phyloP scores from a whole-genome alignment of 92 coral and sea anemone species.

The Epizoanthus ramosus region DNA sequence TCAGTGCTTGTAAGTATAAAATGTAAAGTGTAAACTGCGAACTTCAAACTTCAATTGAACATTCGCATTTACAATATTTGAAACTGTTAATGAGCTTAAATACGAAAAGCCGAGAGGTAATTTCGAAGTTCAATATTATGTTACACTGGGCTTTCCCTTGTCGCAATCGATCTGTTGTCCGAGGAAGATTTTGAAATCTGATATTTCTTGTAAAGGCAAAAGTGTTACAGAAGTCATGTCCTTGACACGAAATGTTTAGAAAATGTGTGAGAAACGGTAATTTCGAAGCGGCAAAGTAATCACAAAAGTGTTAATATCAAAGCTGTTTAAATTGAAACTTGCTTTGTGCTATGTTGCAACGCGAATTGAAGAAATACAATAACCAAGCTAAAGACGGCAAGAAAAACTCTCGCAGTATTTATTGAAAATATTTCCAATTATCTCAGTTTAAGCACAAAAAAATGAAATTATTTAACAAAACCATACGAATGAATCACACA shows the following conservation, averaged over 20 bases:
- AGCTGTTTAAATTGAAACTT: conserved; percentile 11
- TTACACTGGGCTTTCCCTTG: background rate
- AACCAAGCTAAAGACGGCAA: background rate
- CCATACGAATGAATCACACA: conserved; percentile 6
- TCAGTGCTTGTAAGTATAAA: background rate
- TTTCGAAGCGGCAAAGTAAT: conserved; percentile 22
- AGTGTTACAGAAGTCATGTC: background rate
- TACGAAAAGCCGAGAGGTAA: background rate
- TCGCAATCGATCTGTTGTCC: conserved; percentile 9
- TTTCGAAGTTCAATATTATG: background rate
- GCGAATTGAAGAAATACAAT: conserved; percentile 17
- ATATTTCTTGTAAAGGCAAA: conserved; percentile 5
- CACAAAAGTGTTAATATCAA: conserved; percentile 16
- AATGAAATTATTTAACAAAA: conserved; percentile 34
- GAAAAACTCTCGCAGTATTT: conserved; percentile 28
- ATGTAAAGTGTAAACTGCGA: background rate
- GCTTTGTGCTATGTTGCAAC: conserved; percentile 8
- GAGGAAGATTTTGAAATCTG: background rate
- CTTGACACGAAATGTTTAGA: conserved; percentile 17
- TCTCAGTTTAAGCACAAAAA: conserved; percentile 20
- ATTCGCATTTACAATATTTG: background rate
- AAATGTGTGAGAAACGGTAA: background rate
- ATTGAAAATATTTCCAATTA: conserved; percentile 24
- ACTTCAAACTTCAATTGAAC: conserved; percentile 34
- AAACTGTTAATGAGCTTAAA: conserved; percentile 18